phyloP scores from a whole-genome alignment of 1,140 invertebrate genomes.

The Cyclargus thomasi region DNA sequence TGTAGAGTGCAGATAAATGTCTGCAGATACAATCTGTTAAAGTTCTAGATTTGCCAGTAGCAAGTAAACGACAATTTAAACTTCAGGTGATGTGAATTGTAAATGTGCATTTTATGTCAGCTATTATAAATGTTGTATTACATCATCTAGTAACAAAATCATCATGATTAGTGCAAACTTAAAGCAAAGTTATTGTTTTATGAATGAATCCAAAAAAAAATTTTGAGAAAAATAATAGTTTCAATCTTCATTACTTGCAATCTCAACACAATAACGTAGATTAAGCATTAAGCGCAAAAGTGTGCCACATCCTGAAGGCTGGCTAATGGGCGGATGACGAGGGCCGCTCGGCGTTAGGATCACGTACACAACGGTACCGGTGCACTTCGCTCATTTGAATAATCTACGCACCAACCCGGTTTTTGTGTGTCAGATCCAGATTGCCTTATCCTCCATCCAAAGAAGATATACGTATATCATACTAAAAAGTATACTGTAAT shows the following conservation, averaged over 20 bases:
- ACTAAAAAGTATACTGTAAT: no score
- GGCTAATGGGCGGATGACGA: slow-evolving; percentile 53
- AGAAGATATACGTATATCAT: no score
- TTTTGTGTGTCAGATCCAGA: slow-evolving; percentile 14
- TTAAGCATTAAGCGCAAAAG: slow-evolving; percentile 40
- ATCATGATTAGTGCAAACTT: no score
- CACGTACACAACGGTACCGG: slow-evolving; percentile 62
- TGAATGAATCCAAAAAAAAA: no score
- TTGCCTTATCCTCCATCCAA: neutral
- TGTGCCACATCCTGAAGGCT: slow-evolving; percentile 57
- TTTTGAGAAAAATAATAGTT: neutral
- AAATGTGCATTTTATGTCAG: no score
- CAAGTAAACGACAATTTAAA: neutral
- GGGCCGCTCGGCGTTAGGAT: slow-evolving; percentile 48
- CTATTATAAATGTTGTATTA: no score
- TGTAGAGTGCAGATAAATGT: neutral
- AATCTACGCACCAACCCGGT: slow-evolving; percentile 32
- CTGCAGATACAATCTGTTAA: neutral
- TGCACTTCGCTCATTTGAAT: slow-evolving; percentile 56
- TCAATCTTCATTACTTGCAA: slow-evolving; percentile 2
- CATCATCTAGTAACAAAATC: no score
- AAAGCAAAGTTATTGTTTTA: no score
- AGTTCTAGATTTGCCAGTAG: neutral
- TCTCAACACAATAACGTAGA: slow-evolving; percentile 26
- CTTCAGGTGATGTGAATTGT: no score